phyloP scores from a whole-genome alignment of 2,113 vertebrate genomes.

The Cyrtonyx montezumae region DNA sequence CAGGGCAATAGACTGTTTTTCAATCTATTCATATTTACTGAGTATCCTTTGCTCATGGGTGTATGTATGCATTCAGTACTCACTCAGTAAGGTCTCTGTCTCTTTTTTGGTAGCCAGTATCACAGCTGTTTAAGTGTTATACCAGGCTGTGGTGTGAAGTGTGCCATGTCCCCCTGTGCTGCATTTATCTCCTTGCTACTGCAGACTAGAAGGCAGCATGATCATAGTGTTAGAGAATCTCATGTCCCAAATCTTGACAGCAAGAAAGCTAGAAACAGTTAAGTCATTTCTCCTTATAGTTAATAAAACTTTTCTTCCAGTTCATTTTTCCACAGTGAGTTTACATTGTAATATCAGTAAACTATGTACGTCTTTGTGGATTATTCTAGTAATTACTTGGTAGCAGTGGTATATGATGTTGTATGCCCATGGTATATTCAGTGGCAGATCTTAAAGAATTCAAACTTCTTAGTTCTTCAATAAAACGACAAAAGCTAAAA shows the following conservation, averaged over 20 bases:
- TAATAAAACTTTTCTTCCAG: neutral
- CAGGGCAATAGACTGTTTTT: neutral
- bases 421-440: neutral
- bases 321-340: neutral
- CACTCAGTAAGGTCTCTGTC: neutral
- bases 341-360: neutral
- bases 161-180: fast-evolving
- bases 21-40: neutral
- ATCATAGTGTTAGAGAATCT: neutral
- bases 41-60: neutral
- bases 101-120: neutral
- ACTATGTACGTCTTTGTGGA: neutral
- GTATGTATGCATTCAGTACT: neutral
- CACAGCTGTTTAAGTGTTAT: neutral
- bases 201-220: neutral
- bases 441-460: neutral
- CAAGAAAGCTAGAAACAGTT: neutral
- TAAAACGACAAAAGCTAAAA: neutral
- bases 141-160: fast-evolving
- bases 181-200: neutral
- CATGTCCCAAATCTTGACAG: neutral
- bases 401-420: neutral
- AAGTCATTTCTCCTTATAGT: neutral
- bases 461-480: neutral
- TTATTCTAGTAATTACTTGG: neutral